These are phyloP conservation scores for Aegotheles bennettii DNA, from an alignment of 2,113 vertebrate genomes.

Conservation along the genomic window DNA sequence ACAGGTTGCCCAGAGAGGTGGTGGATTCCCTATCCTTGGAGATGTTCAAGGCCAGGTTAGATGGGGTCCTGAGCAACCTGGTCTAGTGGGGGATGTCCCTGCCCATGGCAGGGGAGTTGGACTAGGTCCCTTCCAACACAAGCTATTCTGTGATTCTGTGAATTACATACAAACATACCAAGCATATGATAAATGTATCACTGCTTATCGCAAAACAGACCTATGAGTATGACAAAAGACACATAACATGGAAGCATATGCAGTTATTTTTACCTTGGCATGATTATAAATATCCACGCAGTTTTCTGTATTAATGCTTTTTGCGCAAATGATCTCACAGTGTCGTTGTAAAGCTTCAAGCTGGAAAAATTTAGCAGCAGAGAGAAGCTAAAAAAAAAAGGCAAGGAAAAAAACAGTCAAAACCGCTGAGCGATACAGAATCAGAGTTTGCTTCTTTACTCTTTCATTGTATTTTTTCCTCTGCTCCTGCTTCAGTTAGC, in stretches of 20 bases:
- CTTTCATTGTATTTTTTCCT: neutral
- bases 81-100: too few relatives aligned
- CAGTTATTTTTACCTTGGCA: slow-evolving; percentile 83
- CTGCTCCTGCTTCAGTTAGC: neutral
- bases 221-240: fast-evolving
- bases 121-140: too few relatives aligned
- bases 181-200: neutral
- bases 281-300: slow-evolving; percentile 98
- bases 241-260: neutral
- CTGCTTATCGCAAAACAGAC: neutral
- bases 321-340: slow-evolving; percentile 97
- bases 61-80: too few relatives aligned
- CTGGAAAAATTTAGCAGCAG: slow-evolving; percentile 98
- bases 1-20: too few relatives aligned
- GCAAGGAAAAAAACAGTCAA: slow-evolving; percentile 13
- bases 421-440: neutral
- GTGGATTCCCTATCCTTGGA: too few relatives aligned
- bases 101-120: too few relatives aligned
- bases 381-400: slow-evolving; percentile 82
- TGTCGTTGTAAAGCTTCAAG: slow-evolving; percentile 96
- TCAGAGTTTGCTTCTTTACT: neutral
- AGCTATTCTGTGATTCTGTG: too few relatives aligned
- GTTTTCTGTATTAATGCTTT: slow-evolving; percentile 95
- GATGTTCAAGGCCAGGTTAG: too few relatives aligned
- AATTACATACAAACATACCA: neutral